phyloP scores from a whole-genome alignment of 1,140 invertebrate genomes.

The Stegodyphus dumicola region DNA sequence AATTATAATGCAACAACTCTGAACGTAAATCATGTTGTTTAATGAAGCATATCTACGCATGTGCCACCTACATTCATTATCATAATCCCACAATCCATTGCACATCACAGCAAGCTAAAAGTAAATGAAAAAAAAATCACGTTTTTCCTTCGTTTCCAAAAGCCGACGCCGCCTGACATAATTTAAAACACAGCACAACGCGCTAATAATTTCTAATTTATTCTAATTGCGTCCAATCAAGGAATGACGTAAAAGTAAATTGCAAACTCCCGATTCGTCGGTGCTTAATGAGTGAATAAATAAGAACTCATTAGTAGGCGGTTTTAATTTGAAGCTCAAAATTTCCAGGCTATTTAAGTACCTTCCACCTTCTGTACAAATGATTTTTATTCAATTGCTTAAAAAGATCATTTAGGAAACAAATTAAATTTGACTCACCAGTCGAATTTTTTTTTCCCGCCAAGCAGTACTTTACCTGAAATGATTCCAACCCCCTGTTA shows the following conservation, averaged over 20 bases:
- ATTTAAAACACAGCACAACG: no score
- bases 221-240: constrained; percentile 30
- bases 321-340: constrained; percentile 25
- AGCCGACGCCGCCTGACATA: no score
- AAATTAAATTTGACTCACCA: constrained; percentile 43
- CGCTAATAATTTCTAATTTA: constrained; percentile 15
- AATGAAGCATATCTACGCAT: no score
- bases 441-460: neutral
- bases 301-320: constrained; percentile 26
- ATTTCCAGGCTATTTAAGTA: constrained; percentile 48
- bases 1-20: no score
- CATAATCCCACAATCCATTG: no score
- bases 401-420: constrained; percentile 37
- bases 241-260: neutral
- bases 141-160: no score
- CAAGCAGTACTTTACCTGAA: constrained; percentile 3
- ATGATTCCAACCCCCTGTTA: neutral
- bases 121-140: no score
- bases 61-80: no score
- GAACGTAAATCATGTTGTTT: no score
- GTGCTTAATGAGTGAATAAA: constrained; percentile 3
- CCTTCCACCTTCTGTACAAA: neutral
- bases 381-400: constrained; percentile 48
- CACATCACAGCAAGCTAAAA: no score
- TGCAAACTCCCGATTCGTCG: neutral